These are phyloP conservation scores for Lepidostoma basale DNA, from an alignment of 1,140 invertebrate genomes.

Conservation along the genomic window DNA sequence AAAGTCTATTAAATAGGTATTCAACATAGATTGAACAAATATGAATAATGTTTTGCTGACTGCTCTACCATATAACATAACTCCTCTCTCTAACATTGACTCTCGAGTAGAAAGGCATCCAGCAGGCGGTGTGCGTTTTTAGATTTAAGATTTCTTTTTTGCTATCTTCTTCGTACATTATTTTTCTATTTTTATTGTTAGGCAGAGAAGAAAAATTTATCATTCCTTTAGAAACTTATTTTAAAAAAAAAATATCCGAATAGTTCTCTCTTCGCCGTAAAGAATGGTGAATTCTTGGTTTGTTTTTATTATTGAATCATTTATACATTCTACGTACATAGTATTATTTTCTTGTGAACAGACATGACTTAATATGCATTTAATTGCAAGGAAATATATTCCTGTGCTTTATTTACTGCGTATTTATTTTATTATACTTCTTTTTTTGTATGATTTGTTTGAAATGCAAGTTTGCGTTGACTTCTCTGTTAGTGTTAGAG, in stretches of 20 bases:
- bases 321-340: not conserved
- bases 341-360: not conserved
- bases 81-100: not conserved
- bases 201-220: no score
- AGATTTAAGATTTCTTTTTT: no score
- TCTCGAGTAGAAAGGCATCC: not conserved
- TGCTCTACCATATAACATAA: not conserved
- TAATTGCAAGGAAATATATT: not conserved
- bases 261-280: not conserved
- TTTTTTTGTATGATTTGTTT: no score
- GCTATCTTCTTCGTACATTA: no score
- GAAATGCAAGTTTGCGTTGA: no score
- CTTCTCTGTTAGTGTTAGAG: not conserved
- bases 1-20: not conserved
- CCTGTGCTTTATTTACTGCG: no score
- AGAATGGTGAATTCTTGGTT: not conserved
- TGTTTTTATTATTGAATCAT: not conserved
- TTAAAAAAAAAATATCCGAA: no score
- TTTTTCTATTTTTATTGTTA: no score
- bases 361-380: conserved; percentile 8
- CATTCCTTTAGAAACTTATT: no score
- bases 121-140: not conserved
- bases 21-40: not conserved
- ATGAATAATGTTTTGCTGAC: conserved; percentile 2
- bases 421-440: no score